Base-by-base conservation (phyloP, 2,113 vertebrate species). In the Vanacampus margaritifer region DNA sequence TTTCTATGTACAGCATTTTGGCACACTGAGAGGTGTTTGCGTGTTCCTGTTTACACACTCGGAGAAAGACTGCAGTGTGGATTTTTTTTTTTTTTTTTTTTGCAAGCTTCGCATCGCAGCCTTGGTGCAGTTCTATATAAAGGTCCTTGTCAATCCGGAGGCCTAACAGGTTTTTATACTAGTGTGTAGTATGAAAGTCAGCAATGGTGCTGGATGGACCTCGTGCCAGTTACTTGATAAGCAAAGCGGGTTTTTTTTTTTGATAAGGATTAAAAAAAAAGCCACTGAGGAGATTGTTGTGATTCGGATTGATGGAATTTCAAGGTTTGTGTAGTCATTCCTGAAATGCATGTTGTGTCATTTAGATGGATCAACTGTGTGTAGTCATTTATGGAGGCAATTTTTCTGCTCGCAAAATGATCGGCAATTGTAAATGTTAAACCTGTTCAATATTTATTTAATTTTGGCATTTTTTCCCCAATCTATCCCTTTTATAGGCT, bases 11-110 rank as follows among this genome's bases (percentile, higher is more conserved):
- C 17, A 66, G 53, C 37, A 23, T 9, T 50, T 43, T 58, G 64
- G 35, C 69, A 85, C 68, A 79, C 48, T 73, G 73, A 82, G 73
- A 82, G 79, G 84, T 16, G 76, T 80, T 82, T 78, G 58, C 41
- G n/a, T 8, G 37, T 43, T 62, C 2, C 65, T 73, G 69, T 76
- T 79, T 53, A 53, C 73, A 75, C 72, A 62, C 2, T 28, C 48
- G 53, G 37, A 79, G 43, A 76, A 71, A 75, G 36, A 12, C 59
- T 71, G 57, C 69, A 79, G 69, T 83, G 79, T 82, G 74, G 5
- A 76, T 72, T 48, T 48, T 48, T 21, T 48, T 4, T 8, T 10
- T 32, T 57, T 57, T 54, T 56, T 57, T 32, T 32, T 39, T 61
- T 61, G 59, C n/a, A 26, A 43, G 60, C 64, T 68, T 88, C 79